Evolutionary conservation across 2,113 vertebrate genomes (phyloP), one percentile per base, ranked within the genome.

Genomic region (Candoia aspera): DNA sequence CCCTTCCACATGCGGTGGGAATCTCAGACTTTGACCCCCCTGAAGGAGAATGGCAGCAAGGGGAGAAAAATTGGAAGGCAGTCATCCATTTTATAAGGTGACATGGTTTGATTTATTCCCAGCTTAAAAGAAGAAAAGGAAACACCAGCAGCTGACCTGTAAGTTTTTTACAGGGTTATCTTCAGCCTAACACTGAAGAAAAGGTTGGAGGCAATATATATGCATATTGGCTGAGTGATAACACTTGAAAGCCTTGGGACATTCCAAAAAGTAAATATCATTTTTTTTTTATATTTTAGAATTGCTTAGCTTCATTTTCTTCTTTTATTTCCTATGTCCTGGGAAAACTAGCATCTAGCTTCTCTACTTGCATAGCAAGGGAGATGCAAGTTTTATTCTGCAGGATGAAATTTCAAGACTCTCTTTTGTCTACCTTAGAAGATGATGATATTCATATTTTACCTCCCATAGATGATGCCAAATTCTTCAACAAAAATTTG

Each of bases 51-150:
- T 19, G 0, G 92, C 91, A 95, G 86, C 1, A 19, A 55, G n/a
- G 53, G 84, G 68, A 12, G 60, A 92, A 93, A 91, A 8, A 58
- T 88, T 93, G 88, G 92, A 95, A 96, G 95, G 87, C 92, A 95
- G 94, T 96, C 96, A 93, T 94, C 96, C 84, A 0, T 95, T 98
- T 97, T 96, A 96, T 93, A 96, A 92, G 95, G 96, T 96, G 91
- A 92, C 84, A 90, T 92, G 62, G 88, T 91, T 93, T 95, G 92
- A 88, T 95, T 97, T 96, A 92, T 92, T 59, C n/a, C 91, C 90
- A 0, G 0, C 93, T 95, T 24, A 91, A 96, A 96, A 95, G 93
- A 94, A 90, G 92, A 17, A n/a, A 29, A 10, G 8, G 53, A 33
- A 9, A 33, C 4, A 42, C 57, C 62, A 29, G 23, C 94, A 95